Evolutionary conservation across 2,113 vertebrate genomes (phyloP).

Genomic region (Hemichromis elongatus): DNA sequence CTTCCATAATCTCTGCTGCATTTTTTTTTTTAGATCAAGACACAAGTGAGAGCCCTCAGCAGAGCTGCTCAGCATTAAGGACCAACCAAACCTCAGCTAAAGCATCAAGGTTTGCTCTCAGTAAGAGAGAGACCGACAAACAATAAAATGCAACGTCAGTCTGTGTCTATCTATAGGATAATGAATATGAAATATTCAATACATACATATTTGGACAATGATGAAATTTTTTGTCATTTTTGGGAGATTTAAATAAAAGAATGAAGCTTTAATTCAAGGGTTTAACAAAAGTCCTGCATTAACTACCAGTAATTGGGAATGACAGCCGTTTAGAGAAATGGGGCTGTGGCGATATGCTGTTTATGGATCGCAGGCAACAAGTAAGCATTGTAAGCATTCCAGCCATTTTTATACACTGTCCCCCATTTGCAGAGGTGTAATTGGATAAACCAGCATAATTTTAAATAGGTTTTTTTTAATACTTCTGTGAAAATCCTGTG

Average conservation of each 20-base stretch:
- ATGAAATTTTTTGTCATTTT: neutral
- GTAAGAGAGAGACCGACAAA: neutral
- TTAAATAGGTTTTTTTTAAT: neutral
- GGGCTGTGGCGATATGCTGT: neutral
- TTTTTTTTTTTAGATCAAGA: conserved; percentile 37
- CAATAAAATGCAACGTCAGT: neutral
- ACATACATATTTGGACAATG: neutral
- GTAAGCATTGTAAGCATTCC: neutral
- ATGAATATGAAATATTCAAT: neutral
- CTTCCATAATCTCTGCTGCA: neutral
- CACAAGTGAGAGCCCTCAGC: conserved; percentile 9
- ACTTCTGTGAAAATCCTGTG: neutral
- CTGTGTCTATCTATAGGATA: neutral
- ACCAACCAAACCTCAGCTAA: neutral
- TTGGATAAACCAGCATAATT: neutral
- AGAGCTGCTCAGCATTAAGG: neutral
- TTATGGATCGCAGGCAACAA: neutral
- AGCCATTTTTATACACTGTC: neutral
- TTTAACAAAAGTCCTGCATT: neutral
- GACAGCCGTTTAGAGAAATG: neutral
- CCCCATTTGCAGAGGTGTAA: neutral
- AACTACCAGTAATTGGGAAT: neutral
- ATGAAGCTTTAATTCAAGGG: neutral
- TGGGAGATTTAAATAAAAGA: neutral
- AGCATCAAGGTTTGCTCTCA: neutral